Evolutionary conservation across 2,113 vertebrate genomes (phyloP).

Genomic region (Tachysurus fulvidraco): DNA sequence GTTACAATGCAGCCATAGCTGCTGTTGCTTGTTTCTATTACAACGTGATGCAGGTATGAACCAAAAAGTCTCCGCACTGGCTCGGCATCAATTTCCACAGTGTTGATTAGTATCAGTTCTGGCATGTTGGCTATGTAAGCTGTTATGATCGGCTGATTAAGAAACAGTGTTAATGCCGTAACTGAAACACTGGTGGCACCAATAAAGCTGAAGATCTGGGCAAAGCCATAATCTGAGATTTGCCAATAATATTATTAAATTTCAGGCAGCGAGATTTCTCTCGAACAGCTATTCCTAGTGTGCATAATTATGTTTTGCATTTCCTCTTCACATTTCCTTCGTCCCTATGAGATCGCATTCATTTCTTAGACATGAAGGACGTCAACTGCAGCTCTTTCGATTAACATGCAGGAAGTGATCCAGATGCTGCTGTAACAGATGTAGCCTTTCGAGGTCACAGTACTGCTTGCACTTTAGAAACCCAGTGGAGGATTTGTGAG

Average conservation of each 20-base stretch:
- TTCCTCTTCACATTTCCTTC: background rate
- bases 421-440: conserved; percentile 30
- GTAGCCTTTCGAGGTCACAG: conserved; percentile 27
- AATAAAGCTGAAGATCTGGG: background rate
- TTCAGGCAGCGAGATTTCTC: conserved; percentile 14
- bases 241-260: conserved; percentile 34
- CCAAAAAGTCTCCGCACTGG: background rate
- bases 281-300: background rate
- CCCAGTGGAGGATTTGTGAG: conserved; percentile 26
- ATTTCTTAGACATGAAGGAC: conserved; percentile 16
- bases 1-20: background rate
- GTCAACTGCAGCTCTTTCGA: background rate
- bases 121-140: conserved; percentile 17
- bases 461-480: conserved; percentile 28
- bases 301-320: background rate
- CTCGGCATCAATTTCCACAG: background rate
- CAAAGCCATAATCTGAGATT: background rate
- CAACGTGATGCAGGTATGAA: background rate
- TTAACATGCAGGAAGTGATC: conserved; percentile 34
- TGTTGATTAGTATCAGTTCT: conserved; percentile 35
- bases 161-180: conserved; percentile 24
- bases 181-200: conserved; percentile 28
- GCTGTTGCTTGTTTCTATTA: conserved; percentile 1
- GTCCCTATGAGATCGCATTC: background rate
- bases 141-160: conserved; percentile 34